Conservation (phyloP, 2,888 invertebrate species). For the Agrochola macilenta region DNA sequence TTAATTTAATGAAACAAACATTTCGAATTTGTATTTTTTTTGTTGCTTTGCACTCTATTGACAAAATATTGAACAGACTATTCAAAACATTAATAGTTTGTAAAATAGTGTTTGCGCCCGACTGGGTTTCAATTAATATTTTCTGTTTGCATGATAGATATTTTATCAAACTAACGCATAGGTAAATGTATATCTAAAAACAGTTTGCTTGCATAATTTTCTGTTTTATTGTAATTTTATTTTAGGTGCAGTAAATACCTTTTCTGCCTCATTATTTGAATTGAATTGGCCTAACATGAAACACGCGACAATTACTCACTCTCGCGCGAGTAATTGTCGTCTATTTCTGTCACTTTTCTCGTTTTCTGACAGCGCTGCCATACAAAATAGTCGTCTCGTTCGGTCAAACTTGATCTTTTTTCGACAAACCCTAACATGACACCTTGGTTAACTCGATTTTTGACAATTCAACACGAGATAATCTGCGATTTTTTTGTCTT, state of each 20-base stretch:
- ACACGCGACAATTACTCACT: too few species aligned
- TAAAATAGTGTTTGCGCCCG: neutral
- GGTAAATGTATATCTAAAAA: neutral
- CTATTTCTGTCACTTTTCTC: too few species aligned
- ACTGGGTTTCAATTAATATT: conserved; percentile 1
- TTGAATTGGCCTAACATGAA: too few species aligned
- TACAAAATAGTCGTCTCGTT: too few species aligned
- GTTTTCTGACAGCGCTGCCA: too few species aligned
- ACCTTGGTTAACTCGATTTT: too few species aligned
- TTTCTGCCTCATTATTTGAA: neutral
- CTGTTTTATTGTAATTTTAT: neutral
- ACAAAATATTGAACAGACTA: neutral
- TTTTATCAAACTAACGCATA: neutral
- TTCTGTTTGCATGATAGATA: neutral
- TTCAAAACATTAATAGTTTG: neutral
- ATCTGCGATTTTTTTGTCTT: too few species aligned
- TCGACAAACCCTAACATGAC: too few species aligned
- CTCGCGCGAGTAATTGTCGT: too few species aligned
- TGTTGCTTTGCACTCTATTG: neutral
- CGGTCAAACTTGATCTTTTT: too few species aligned
- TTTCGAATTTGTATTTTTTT: neutral
- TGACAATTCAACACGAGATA: too few species aligned
- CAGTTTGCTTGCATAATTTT: too few species aligned
- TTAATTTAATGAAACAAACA: conserved; percentile 1
- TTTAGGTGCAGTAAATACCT: neutral